Base-by-base conservation (phyloP, 2,797 vertebrate species). In the Choloepus didactylus region DNA sequence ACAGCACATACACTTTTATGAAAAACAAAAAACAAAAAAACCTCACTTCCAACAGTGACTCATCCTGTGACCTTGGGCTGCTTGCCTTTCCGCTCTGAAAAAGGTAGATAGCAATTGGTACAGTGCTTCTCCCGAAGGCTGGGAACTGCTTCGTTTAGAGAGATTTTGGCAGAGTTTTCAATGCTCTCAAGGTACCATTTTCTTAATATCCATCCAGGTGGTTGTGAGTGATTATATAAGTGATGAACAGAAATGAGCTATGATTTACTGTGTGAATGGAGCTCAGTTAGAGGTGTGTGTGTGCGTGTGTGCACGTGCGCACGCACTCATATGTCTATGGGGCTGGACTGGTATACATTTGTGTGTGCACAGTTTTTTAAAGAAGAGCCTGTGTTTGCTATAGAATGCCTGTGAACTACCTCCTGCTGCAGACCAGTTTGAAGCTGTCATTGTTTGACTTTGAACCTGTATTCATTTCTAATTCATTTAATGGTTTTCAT, bases 31-130 rank as follows among this genome's bases (percentile, higher is more conserved):
- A 44, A 44, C 6, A 67, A 49, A 27, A 76, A 46, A 56, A 19
- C 31, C 46, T 87, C 73, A n/a, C 79, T 97, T 94, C 96, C 15
- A 4, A 72, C 35, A 82, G 21, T 97, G 92, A 95, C 92, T 97
- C 96, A 96, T 92, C 86, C 87, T 54, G 72, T 96, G 95, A 94
- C 93, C 96, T 97, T 92, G 94, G 76, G 49, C 59, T 38, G 59
- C 60, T 83, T 75, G 75, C 79, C 83, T 83, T 92, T 91, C 92
- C 38, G 70, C 56, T 82, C 94, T 93, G 92, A 88, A 51, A 83
- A 83, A 92, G 66, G 84, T 46, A 77, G 92, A 51, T 38, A 79
- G 81, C 91, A 64, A 38, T 87, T 81, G 70, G 88, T 70, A 75
- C 41, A 54, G 11, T 51, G 75, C 87, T 89, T 83, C 82, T 92